Conservation (phyloP, 2,113 vertebrate species). For the Haliaeetus leucogaster region DNA sequence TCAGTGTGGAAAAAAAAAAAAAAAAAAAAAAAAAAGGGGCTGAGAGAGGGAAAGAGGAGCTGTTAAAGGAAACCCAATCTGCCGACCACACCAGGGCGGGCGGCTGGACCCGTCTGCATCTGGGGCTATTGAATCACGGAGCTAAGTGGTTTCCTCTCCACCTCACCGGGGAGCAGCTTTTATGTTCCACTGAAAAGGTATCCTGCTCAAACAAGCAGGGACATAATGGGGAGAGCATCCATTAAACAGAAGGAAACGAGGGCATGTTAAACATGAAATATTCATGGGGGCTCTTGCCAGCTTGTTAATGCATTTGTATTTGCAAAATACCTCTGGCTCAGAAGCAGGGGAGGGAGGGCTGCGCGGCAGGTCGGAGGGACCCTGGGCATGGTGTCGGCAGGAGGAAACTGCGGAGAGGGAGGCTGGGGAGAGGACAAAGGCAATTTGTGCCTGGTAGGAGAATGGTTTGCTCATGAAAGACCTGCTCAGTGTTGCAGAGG, state of each 20-base stretch:
- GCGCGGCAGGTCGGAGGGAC: neutral
- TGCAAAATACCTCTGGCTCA: constrained; percentile 61
- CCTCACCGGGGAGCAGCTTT: constrained; percentile 60
- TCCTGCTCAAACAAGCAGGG: constrained; percentile 49
- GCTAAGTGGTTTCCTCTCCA: constrained; percentile 53
- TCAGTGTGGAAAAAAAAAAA: neutral
- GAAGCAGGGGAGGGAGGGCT: neutral
- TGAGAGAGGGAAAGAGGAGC: neutral
- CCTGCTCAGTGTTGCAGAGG: neutral
- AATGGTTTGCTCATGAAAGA: neutral
- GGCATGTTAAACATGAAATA: constrained; percentile 71
- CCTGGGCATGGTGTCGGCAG: neutral
- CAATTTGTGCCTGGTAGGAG: neutral
- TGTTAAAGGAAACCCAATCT: neutral
- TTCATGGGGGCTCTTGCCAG: constrained; percentile 58
- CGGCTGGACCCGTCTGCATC: neutral
- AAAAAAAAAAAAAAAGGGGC: too few relatives aligned
- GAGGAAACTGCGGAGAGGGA: neutral
- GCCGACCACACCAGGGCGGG: neutral
- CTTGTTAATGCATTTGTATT: constrained; percentile 71
- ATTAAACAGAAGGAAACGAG: constrained; percentile 67
- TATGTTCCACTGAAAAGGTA: constrained; percentile 66
- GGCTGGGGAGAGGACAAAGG: neutral
- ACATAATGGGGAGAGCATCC: constrained; percentile 62
- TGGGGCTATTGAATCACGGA: neutral